These are phyloP conservation scores for Boloria euphrosyne DNA, from an alignment of 2,888 invertebrate genomes.

Conservation along the genomic window DNA sequence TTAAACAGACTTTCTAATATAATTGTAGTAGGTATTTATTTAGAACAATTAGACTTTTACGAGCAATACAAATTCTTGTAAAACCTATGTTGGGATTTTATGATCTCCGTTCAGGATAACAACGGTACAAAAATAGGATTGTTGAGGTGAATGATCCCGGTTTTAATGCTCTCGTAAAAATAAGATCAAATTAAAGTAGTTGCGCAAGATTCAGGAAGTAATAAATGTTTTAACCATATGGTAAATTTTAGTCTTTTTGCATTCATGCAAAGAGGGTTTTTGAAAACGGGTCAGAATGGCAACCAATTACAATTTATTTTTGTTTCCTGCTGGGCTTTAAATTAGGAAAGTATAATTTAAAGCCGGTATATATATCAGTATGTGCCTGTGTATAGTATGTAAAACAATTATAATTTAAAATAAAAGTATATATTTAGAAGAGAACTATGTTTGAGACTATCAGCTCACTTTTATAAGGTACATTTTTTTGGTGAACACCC, in stretches of 20 bases:
- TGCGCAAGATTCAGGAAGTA: conserved; percentile 55
- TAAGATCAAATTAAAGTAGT: conserved; percentile 47
- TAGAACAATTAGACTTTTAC: conserved; percentile 25
- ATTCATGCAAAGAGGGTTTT: conserved; percentile 14
- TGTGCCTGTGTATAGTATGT: no score
- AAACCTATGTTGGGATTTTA: conserved; percentile 41
- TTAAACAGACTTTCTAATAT: conserved; percentile 6
- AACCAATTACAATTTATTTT: conserved; percentile 21
- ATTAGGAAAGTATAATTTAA: not conserved
- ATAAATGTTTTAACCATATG: conserved; percentile 53
- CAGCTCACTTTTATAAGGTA: no score
- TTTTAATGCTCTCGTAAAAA: conserved; percentile 63
- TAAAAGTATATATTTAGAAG: no score
- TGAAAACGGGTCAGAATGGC: conserved; percentile 22
- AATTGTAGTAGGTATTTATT: conserved; percentile 22
- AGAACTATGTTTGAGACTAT: no score
- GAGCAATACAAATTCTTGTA: conserved; percentile 27
- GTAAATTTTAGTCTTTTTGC: conserved; percentile 41
- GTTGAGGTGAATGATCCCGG: conserved; percentile 58
- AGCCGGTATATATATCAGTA: not conserved
- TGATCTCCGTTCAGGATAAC: conserved; percentile 46
- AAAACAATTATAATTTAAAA: not conserved
- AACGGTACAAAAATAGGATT: conserved; percentile 51
- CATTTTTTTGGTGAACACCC: not conserved
- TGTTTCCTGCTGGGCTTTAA: conserved; percentile 4